Base-by-base conservation (phyloP, 1,140 invertebrate genomes). In the Drosophila eugracilis region DNA sequence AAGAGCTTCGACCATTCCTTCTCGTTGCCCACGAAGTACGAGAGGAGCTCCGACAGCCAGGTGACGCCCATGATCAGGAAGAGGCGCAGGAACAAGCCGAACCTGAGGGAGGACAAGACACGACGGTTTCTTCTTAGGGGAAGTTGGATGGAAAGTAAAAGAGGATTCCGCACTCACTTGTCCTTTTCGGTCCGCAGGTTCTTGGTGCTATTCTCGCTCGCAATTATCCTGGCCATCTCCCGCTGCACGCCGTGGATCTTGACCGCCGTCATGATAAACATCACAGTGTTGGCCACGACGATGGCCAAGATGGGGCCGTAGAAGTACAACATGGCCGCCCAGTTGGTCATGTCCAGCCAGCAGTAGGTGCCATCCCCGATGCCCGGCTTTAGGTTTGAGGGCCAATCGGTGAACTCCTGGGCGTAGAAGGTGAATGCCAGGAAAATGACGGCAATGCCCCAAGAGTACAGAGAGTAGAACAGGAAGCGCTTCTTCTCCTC, bases 1-100 rank as follows among this genome's bases (percentile, higher is more conserved):
- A 94, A 94, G n/a, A 93, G 63, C 58, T 89, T 90, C 5, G 66
- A 89, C 89, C n/a, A 91, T 28, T 44, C 90, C 73, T 50, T 91
- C 75, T 73, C 79, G 76, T 5, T 57, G 47, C 65, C 89, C 14
- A 93, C 90, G 37, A 93, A 75, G 92, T 93, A 95, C 0, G 95
- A 95, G 17, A 96, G 84, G 34, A 95, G 93, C 81, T 96, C 95
- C 91, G 94, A 93, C 2, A 93, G 92, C 95, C 95, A 96, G 53
- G 94, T 95, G 1, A 96, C 93, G 4, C 95, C 95, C 95, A 96
- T 96, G 0, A 95, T 94, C 17, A 96, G 92, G 54, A 96, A 94
- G 4, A 96, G 89, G 65, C 96, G 95, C 41, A 96, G 60, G 67
- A 95, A 96, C 0, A 96, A 81, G 50, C 94, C 93, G 60, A 95